Base-by-base conservation (phyloP, 2,113 vertebrate genomes). In the Salminus brasiliensis region DNA sequence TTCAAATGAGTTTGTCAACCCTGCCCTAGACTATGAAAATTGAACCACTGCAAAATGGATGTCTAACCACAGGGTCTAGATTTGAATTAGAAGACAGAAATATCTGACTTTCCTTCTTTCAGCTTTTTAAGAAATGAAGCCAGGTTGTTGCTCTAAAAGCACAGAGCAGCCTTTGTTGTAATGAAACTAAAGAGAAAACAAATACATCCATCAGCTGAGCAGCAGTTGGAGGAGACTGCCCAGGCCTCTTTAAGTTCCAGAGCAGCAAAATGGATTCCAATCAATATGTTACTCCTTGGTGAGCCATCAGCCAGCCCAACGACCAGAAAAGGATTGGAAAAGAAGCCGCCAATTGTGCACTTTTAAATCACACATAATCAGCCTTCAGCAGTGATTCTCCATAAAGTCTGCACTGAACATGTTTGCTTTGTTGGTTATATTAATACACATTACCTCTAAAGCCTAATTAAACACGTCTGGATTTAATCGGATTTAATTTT, bases 271-370 rank as follows among this genome's bases (percentile, higher is more conserved):
- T 55, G 34, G 68, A 78, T 43, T 30, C 8, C 36, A 72, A 74
- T 79, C 81, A 83, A 72, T 74, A 79, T n/a, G 55, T 43, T 39
- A 55, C 43, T 80, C 39, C 73, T 32, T 32, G 30, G 73, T 76
- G 78, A 49, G 29, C 52, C 47, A 65, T 59, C 25, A 72, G 57
- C 32, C 12, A 55, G 47, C 36, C 71, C 74, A 30, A 27, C n/a
- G 47, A 16, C n/a, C 39, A 29, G 53, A 47, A 66, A 55, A 30
- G 29, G 55, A 79, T 45, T 30, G 65, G 27, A 45, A 62, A 23
- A 30, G 59, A 27, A 32, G 60, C 23, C 13, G 41, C 4, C 23
- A 36, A 27, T 45, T 49, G 74, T 8, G 23, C 74, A 63, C 25
- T 25, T 25, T 45, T 53, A 69, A 34, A 74, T 65, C n/a, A 63